phyloP scores from a whole-genome alignment of 2,113 vertebrate species.

The Poeciliopsis occidentalis region DNA sequence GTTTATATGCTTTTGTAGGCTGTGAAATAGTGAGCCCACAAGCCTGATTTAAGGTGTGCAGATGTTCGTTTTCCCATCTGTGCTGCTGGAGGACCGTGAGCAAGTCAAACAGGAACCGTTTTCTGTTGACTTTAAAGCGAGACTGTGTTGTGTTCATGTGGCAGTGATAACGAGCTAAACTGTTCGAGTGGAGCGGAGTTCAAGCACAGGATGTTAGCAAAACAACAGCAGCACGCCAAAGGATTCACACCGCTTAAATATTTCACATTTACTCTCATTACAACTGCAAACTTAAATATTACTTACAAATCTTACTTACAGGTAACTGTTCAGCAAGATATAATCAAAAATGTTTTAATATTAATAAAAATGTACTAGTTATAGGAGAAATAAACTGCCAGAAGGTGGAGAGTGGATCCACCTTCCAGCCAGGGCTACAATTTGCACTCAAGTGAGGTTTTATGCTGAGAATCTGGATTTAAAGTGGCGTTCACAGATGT shows the following conservation, averaged over 20 bases:
- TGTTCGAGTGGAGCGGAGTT: not conserved
- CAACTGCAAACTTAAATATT: too few relatives aligned
- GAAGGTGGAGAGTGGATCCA: not conserved
- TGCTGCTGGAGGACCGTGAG: not conserved
- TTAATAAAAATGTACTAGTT: too few relatives aligned
- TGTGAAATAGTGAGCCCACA: not conserved
- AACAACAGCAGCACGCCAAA: not conserved
- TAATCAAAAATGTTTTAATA: too few relatives aligned
- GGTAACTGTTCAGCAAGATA: too few relatives aligned
- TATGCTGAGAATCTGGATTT: not conserved
- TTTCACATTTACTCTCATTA: not conserved
- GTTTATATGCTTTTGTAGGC: constrained; percentile 26
- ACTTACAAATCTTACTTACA: too few relatives aligned
- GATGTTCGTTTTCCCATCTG: constrained; percentile 34
- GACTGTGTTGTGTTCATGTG: not conserved
- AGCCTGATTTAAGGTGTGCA: not conserved
- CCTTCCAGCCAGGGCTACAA: not conserved
- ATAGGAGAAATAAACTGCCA: too few relatives aligned
- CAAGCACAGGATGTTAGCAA: not conserved
- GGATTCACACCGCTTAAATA: too few relatives aligned
- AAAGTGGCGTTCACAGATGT: too few relatives aligned
- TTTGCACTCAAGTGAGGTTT: too few relatives aligned
- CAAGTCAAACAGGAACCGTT: not conserved
- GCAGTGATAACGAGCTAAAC: not conserved
- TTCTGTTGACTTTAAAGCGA: not conserved